Percentiles rank a stretch among this genome's conserved stretches.
Evolutionary conservation across 2,113 vertebrate genomes (phyloP).

Genomic region (Phrynocephalus versicolor): DNA sequence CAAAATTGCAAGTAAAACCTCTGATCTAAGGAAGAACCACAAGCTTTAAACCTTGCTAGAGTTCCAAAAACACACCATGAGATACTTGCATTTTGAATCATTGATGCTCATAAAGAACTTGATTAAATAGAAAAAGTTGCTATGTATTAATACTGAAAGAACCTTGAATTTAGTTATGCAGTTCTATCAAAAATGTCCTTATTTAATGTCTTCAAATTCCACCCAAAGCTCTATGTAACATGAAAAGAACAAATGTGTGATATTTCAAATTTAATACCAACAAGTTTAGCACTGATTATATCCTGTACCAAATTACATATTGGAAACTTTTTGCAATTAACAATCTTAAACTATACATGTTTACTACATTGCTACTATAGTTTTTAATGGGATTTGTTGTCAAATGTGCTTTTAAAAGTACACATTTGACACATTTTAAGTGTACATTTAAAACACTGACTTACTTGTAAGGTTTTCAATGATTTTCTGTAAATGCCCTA

Average conservation of each 20-base stretch:
- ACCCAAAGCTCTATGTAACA: not conserved
- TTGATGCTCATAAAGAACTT: not conserved
- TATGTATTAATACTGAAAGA: not conserved
- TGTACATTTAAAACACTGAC: too few species aligned
- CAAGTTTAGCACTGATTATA: conserved; percentile 12
- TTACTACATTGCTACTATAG: too few species aligned
- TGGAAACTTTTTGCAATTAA: too few species aligned
- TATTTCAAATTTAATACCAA: not conserved
- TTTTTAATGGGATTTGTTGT: too few species aligned
- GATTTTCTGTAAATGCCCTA: too few species aligned
- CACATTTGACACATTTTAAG: too few species aligned
- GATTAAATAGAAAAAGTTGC: not conserved
- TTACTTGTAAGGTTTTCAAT: too few species aligned
- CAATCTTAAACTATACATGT: too few species aligned
- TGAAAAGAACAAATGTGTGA: not conserved
- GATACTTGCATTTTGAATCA: not conserved
- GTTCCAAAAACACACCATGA: not conserved
- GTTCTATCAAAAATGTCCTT: not conserved
- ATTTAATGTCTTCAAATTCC: not conserved
- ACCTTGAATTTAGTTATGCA: not conserved
- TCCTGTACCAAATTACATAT: not conserved
- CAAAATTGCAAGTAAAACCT: not conserved
- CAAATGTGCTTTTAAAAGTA: too few species aligned
- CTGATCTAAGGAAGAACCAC: not conserved
- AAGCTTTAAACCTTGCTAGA: not conserved